Base-by-base conservation (phyloP, 53 echinoderm and acorn worm genomes). In the Crossaster papposus region DNA sequence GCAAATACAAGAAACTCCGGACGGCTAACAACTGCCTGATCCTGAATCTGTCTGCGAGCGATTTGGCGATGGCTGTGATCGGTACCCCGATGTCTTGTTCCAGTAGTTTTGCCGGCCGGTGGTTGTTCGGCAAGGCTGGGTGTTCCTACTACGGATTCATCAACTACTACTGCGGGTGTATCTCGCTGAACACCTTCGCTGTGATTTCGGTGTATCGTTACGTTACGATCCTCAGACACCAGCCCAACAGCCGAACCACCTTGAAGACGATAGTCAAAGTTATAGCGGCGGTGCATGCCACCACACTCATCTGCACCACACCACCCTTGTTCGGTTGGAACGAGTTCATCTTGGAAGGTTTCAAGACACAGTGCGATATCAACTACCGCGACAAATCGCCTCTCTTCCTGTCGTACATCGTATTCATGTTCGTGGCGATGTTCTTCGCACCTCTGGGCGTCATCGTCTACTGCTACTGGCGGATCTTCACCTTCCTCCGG, bases 91-190 rank as follows among this genome's bases (percentile, higher is more conserved):
- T 96, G 36, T 94, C 96, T 1, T 82, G 89, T 51, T 86, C 92
- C 38, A 72, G 95, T 30, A 96, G 93, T 78, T 92, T 95, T 31
- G 86, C 82, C n/a, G 94, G 91, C 14, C 17, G 35, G 36, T 96
- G 96, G 96, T 81, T 94, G 20, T 95, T 89, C 63, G 94, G 91
- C 3, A 54, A 51, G 34, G 82, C 65, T 13, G 96, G 96, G 10
- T 96, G 96, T 76, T 81, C 80, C 14, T 94, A 94, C 54, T 93
- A 93, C 52, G 93, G 93, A 22, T 93, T 93, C 70, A 84, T 93
- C 36, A 93, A 93, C 82, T 93, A 93, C 51, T 93, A 93, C 72
- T 93, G 93, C 62, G 93, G 93, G 1, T 93, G 93, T 50, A 90
- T 93, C 52, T 93, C 93, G 15, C 90, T 93, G 2, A 93, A 93